Percentiles rank a stretch among this genome's conserved stretches.
phyloP scores from a whole-genome alignment of 1,140 invertebrate genomes.

The Solenopsis fugax region DNA sequence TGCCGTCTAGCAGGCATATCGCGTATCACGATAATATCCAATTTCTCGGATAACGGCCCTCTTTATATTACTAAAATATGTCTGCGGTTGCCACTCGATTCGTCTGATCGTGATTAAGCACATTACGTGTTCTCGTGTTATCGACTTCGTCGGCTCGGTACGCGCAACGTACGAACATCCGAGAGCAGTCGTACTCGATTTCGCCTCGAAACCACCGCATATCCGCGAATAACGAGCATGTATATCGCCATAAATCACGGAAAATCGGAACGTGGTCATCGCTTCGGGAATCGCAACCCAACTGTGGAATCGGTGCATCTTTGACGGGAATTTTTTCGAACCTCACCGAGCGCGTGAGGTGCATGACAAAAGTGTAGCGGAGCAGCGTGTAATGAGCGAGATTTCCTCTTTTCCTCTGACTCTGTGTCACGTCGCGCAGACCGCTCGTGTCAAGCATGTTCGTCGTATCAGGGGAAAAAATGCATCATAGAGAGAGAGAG shows the following conservation, averaged over 20 bases:
- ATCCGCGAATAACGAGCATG: constrained; percentile 10
- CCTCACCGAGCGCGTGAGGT: background rate
- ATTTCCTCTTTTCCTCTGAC: constrained; percentile 12
- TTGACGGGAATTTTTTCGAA: constrained; percentile 21
- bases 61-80: constrained; percentile 63
- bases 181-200: background rate
- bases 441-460: constrained; percentile 1
- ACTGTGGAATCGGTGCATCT: constrained; percentile 16
- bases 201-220: constrained; percentile 1
- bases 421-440: constrained; percentile 25
- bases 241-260: constrained; percentile 4
- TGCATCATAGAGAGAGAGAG: constrained; percentile 5
- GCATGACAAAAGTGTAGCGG: constrained; percentile 62
- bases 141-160: background rate
- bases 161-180: too few species aligned
- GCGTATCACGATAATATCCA: constrained; percentile 55
- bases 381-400: constrained; percentile 65
- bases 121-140: constrained; percentile 37
- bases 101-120: constrained; percentile 53
- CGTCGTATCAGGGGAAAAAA: background rate
- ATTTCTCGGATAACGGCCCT: constrained; percentile 51
- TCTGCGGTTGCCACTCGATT: constrained; percentile 48
- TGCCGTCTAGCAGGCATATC: constrained; percentile 38
- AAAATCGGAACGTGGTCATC: background rate
- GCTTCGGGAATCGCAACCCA: background rate